phyloP scores from a whole-genome alignment of 2,888 invertebrate genomes.

The Azorinus chamasolen region DNA sequence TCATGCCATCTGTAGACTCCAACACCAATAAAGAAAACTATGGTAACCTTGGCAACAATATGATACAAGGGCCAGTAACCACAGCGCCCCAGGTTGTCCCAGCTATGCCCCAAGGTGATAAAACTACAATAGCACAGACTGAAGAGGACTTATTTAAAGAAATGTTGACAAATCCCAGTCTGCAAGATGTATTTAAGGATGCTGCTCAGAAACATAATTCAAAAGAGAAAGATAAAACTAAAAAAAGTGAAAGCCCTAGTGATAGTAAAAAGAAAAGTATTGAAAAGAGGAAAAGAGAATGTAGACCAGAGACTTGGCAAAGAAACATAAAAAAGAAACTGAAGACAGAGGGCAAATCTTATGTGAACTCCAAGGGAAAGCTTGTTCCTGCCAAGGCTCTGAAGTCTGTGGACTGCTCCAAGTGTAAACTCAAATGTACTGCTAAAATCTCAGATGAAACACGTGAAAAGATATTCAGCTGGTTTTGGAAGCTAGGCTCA shows the following conservation, averaged over 20 bases:
- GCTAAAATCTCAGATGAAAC: slow-evolving; percentile 58
- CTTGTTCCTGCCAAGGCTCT: slow-evolving; percentile 42
- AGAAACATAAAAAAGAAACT: slow-evolving; percentile 56
- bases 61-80: slow-evolving; percentile 4
- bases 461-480: slow-evolving; percentile 54
- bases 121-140: slow-evolving; percentile 29
- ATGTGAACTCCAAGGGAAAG: slow-evolving; percentile 46
- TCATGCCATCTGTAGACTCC: slow-evolving; percentile 38
- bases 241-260: slow-evolving; percentile 16
- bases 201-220: slow-evolving; percentile 4
- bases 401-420: slow-evolving; percentile 49
- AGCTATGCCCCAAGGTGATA: slow-evolving; percentile 25
- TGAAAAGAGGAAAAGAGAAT: slow-evolving; percentile 49
- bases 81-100: background rate
- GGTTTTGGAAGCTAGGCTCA: slow-evolving; percentile 58
- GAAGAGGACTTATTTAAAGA: slow-evolving; percentile 58
- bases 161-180: slow-evolving; percentile 45
- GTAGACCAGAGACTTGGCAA: slow-evolving; percentile 54
- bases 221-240: slow-evolving; percentile 34
- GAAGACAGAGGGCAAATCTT: slow-evolving; percentile 58
- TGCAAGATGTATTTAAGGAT: slow-evolving; percentile 45
- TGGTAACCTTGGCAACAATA: slow-evolving; percentile 17
- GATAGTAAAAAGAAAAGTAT: slow-evolving; percentile 19
- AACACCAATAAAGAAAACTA: slow-evolving; percentile 15
- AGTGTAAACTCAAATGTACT: slow-evolving; percentile 56